Base-by-base conservation (phyloP, 1,140 invertebrate genomes). In the Marisa cornuarietis region DNA sequence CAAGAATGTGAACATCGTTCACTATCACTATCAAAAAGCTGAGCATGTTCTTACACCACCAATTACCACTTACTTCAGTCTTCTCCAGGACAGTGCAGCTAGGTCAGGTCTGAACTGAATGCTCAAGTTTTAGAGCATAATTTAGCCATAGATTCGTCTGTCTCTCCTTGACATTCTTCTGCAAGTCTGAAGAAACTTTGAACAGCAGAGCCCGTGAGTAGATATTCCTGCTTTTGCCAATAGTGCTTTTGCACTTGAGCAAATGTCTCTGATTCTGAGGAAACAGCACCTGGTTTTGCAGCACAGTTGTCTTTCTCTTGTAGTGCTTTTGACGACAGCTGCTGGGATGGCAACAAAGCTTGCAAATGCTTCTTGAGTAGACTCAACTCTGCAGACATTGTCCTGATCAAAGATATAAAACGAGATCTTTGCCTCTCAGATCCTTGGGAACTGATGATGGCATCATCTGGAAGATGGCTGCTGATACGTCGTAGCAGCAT, bases 381-480 rank as follows among this genome's bases (percentile, higher is more conserved):
- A 10, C 7, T 10, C 31, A 76, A 63, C 61, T 76, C 54, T 4
- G 74, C 74, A 9, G 74, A 76, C 61, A 65, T 24, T 2, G 20
- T 13, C 72, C 51, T 63, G 10, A 65, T 22, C 61, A 76, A 49
- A 26, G 5, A 18, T 22, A 11, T 4, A 18, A 49, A 18, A 18
- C 65, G 26, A 20, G 24, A 49, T 54, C 20, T 26, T n/a, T 31
- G 71, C 7, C 49, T 26, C 14, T 63, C 13, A 5, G 61, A 24
- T 62, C 6, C 54, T 63, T 51, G 26, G 24, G 54, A 58, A 14
- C 54, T 42, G 74, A 76, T 65, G 74, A 58, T 20, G 16, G 74
- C 74, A n/a, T 76, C 61, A 22, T 76, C 61, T 13, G 74, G 74
- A 20, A 76, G 74, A 26, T 63, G n/a, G 24, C 18, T 7, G 74